Evolutionary conservation across 1,140 invertebrate genomes (phyloP).

Genomic region (Trichoplusia ni): DNA sequence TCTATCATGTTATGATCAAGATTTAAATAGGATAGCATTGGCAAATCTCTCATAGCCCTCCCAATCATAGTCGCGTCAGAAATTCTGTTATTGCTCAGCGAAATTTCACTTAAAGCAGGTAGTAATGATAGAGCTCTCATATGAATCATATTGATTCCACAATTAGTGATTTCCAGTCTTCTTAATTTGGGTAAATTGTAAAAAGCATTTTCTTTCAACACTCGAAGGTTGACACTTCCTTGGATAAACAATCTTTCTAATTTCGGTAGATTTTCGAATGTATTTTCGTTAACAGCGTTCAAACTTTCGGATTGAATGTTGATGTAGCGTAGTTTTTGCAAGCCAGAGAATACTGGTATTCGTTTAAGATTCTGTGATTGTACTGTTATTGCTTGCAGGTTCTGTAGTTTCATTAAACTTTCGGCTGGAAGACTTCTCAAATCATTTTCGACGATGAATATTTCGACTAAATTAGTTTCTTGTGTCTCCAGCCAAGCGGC

Average conservation of each 20-base stretch:
- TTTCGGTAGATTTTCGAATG: constrained; percentile 87
- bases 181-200: constrained; percentile 87
- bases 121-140: constrained; percentile 87
- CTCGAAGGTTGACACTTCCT: constrained; percentile 84
- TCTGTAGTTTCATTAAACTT: constrained; percentile 87
- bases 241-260: constrained; percentile 89
- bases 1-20: constrained; percentile 88
- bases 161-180: constrained; percentile 89
- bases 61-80: constrained; percentile 90
- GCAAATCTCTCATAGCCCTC: constrained; percentile 87
- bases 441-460: constrained; percentile 92
- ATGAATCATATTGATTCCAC: constrained; percentile 90
- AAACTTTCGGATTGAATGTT: constrained; percentile 87
- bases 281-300: constrained; percentile 86
- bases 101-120: constrained; percentile 87
- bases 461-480: constrained; percentile 89
- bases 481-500: constrained; percentile 90
- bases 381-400: constrained; percentile 91
- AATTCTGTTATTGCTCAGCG: constrained; percentile 87
- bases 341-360: constrained; percentile 85
- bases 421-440: constrained; percentile 89
- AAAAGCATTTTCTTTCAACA: constrained; percentile 88
- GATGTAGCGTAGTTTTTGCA: constrained; percentile 85
- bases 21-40: constrained; percentile 85
- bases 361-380: constrained; percentile 88